Percentiles rank a stretch among this genome's conserved stretches.
Conservation (phyloP, 2,797 vertebrate species). For the Eidolon dupreanum region DNA sequence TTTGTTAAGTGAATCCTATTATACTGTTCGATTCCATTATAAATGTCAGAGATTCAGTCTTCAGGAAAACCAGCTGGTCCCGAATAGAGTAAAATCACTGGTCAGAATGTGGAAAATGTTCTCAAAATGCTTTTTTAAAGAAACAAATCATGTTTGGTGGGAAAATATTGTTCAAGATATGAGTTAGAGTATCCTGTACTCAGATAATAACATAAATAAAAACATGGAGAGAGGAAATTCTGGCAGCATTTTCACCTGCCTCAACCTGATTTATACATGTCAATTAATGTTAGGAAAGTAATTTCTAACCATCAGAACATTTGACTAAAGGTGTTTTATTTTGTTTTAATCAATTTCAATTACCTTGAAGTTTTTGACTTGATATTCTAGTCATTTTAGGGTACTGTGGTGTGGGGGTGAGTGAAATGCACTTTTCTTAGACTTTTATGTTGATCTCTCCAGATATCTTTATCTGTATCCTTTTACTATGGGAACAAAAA, state of each 20-base stretch:
- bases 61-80: slow-evolving; percentile 27
- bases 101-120: slow-evolving; percentile 37
- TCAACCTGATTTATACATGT: background rate
- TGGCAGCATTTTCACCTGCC: background rate
- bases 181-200: background rate
- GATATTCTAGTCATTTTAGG: background rate
- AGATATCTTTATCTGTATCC: background rate
- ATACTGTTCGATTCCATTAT: slow-evolving; percentile 49
- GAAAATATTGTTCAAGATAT: slow-evolving; percentile 32
- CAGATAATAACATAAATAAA: background rate
- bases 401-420: background rate
- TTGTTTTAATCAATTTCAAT: slow-evolving; percentile 8
- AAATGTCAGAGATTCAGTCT: slow-evolving; percentile 53
- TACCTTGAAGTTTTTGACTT: background rate
- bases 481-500: background rate
- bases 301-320: background rate
- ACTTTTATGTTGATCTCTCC: background rate
- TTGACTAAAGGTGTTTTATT: background rate
- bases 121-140: slow-evolving; percentile 35
- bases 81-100: slow-evolving; percentile 35
- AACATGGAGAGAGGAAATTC: background rate
- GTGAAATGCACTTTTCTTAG: background rate
- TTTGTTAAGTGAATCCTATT: slow-evolving; percentile 68
- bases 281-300: background rate
- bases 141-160: background rate